A percentile compares a stretch with the other conserved stretches of the same genome.
Evolutionary conservation across 2,797 vertebrate genomes (phyloP).

Genomic region (Brachyrhaphis roseni): DNA sequence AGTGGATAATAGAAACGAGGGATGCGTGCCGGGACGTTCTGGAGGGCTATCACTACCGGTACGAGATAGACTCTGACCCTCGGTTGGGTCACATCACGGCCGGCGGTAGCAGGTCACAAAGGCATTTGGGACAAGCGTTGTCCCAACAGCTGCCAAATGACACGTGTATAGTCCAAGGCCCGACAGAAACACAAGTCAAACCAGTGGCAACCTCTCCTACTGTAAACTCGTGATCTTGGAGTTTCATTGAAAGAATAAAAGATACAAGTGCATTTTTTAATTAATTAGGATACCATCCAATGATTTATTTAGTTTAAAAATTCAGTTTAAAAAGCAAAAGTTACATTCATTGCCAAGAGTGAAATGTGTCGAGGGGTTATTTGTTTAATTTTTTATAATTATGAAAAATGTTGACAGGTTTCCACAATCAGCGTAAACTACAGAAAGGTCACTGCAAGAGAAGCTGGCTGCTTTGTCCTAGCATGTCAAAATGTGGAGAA

Average conservation of each 20-base stretch:
- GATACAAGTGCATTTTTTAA: not conserved
- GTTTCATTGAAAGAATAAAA: not conserved
- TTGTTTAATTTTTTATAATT: not conserved
- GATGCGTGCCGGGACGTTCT: slow-evolving; percentile 80
- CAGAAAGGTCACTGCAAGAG: not conserved
- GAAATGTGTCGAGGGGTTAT: not conserved
- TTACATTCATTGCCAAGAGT: not conserved
- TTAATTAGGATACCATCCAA: not conserved
- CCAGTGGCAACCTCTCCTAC: slow-evolving; percentile 34
- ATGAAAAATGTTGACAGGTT: not conserved
- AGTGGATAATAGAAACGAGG: slow-evolving; percentile 77
- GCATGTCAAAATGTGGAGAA: not conserved
- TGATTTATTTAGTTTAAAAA: not conserved
- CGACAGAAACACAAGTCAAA: slow-evolving; percentile 54
- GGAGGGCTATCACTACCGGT: slow-evolving; percentile 84
- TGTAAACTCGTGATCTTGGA: slow-evolving; percentile 33
- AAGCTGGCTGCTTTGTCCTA: not conserved
- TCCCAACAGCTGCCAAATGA: slow-evolving; percentile 67
- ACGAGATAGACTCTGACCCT: slow-evolving; percentile 83
- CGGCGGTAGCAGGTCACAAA: slow-evolving; percentile 23
- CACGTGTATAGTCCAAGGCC: slow-evolving; percentile 52
- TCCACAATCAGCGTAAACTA: not conserved
- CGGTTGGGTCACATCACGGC: slow-evolving; percentile 69
- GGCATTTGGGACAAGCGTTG: slow-evolving; percentile 30
- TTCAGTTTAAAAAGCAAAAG: slow-evolving; percentile 3